Conservation (phyloP, 2,888 invertebrate genomes). For the Psylliodes chrysocephalus region DNA sequence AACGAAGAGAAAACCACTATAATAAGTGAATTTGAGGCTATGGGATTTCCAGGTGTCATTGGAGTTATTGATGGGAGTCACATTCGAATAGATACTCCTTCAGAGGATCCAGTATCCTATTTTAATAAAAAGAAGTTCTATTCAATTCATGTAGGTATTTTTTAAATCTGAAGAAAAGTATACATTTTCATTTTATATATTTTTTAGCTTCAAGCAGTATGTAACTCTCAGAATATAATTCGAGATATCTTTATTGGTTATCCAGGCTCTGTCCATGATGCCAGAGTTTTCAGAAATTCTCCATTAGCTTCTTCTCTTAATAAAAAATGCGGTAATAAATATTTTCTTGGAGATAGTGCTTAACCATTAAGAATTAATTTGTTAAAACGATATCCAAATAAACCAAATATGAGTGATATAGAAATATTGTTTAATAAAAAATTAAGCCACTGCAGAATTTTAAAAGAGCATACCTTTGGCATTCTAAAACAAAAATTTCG, state of each 20-base stretch:
- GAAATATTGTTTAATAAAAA: slow-evolving; percentile 11
- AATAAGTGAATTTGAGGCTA: too few relatives aligned
- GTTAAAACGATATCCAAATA: slow-evolving; percentile 29
- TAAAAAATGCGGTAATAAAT: slow-evolving; percentile 29
- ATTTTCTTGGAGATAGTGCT: slow-evolving; percentile 32
- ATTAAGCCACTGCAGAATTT: slow-evolving; percentile 21
- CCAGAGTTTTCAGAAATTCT: slow-evolving; percentile 36
- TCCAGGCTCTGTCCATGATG: slow-evolving; percentile 42
- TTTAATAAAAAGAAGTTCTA: slow-evolving; percentile 33
- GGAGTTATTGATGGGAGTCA: slow-evolving; percentile 36
- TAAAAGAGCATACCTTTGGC: slow-evolving; percentile 33
- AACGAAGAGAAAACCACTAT: not conserved
- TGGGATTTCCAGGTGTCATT: slow-evolving; percentile 38
- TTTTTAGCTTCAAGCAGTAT: slow-evolving; percentile 16
- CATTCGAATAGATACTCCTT: slow-evolving; percentile 34
- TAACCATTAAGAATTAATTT: slow-evolving; percentile 28
- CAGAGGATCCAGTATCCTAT: slow-evolving; percentile 36
- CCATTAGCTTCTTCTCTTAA: slow-evolving; percentile 18
- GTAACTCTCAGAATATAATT: slow-evolving; percentile 7
- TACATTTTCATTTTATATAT: too few relatives aligned
- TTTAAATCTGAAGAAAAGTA: too few relatives aligned
- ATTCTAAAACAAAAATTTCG: slow-evolving; percentile 19
- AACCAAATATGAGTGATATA: slow-evolving; percentile 9
- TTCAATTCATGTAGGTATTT: slow-evolving; percentile 31
- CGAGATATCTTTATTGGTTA: not conserved